phyloP scores from a whole-genome alignment of 2,797 vertebrate genomes.

The Delichon dasypus region DNA sequence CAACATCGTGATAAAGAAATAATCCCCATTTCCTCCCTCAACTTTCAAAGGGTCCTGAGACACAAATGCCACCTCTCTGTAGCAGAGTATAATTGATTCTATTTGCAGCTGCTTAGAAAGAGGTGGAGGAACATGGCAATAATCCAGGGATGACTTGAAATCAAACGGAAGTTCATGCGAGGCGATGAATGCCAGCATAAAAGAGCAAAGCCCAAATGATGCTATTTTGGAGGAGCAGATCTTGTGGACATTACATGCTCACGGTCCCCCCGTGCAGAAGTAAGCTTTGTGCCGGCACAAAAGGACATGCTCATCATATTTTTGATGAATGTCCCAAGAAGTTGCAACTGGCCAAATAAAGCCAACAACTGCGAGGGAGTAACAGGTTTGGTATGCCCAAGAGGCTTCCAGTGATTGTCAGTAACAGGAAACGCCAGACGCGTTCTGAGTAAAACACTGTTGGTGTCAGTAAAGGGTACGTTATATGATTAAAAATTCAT shows the following conservation, averaged over 20 bases:
- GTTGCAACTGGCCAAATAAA: constrained; percentile 18
- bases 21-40: constrained; percentile 63
- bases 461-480: neutral
- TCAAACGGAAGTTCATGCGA: constrained; percentile 54
- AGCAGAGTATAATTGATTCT: constrained; percentile 48
- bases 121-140: constrained; percentile 50
- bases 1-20: constrained; percentile 49
- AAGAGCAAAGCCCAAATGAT: constrained; percentile 43
- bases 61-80: constrained; percentile 53
- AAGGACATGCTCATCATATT: neutral
- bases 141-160: constrained; percentile 52
- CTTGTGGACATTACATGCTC: neutral
- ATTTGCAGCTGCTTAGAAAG: constrained; percentile 55
- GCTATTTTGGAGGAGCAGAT: constrained; percentile 58
- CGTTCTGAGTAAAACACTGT: neutral
- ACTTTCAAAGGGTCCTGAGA: constrained; percentile 55
- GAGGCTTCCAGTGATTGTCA: neutral
- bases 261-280: neutral
- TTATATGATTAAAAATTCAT: constrained; percentile 31
- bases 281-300: neutral
- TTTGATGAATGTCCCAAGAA: constrained; percentile 38
- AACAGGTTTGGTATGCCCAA: neutral
- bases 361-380: neutral
- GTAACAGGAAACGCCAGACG: neutral
- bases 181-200: constrained; percentile 7